Conservation (phyloP, 2,113 vertebrate species). For the Thymallus thymallus region DNA sequence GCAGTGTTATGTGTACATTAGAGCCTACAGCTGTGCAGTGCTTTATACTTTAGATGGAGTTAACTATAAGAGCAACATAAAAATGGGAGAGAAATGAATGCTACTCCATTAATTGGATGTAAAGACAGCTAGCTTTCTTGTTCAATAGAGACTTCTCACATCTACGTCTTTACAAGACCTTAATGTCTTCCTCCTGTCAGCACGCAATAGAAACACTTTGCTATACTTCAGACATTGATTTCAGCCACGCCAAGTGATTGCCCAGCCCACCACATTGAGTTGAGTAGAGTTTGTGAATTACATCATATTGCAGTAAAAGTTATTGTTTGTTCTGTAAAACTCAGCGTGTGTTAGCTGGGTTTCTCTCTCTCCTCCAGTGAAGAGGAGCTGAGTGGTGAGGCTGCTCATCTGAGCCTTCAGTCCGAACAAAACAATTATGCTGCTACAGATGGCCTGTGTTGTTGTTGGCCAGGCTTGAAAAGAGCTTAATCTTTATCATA, state of each 20-base stretch:
- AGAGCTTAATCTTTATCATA: slow-evolving; percentile 50
- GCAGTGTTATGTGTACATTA: too few species aligned
- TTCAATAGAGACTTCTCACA: background rate
- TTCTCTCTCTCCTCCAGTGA: slow-evolving; percentile 14
- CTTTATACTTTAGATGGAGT: background rate
- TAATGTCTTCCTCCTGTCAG: background rate
- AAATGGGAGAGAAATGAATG: background rate
- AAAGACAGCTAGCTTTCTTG: background rate
- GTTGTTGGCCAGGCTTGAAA: slow-evolving; percentile 49
- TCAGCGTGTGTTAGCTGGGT: background rate
- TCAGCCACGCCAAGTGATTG: background rate
- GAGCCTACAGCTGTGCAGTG: background rate
- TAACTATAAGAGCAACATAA: background rate
- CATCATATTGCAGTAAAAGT: background rate
- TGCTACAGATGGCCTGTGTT: slow-evolving; percentile 58
- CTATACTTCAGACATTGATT: background rate
- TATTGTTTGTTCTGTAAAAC: background rate
- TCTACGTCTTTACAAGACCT: background rate
- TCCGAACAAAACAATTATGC: slow-evolving; percentile 41
- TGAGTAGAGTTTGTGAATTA: background rate
- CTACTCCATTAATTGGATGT: background rate
- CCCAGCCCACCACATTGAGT: background rate
- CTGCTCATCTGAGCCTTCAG: slow-evolving; percentile 20
- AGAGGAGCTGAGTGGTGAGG: background rate
- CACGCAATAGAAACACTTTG: background rate